Conservation (phyloP, 2,888 invertebrate species). For the Andrena bicolor region DNA sequence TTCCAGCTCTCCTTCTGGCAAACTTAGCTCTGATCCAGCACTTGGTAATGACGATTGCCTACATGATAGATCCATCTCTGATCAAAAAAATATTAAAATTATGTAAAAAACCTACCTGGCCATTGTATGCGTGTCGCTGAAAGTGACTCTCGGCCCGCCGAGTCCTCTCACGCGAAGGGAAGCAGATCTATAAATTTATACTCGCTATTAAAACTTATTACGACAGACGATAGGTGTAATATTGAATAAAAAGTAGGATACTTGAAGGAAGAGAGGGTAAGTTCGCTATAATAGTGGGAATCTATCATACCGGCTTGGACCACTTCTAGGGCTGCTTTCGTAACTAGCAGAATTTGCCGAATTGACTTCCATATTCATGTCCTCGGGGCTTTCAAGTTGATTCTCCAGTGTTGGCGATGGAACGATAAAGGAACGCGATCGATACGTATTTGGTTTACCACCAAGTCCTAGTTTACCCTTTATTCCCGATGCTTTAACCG, state of each 20-base stretch:
- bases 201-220: background rate
- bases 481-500: conserved; percentile 91
- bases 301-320: conserved; percentile 86
- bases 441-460: conserved; percentile 87
- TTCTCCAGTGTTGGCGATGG: conserved; percentile 89
- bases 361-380: conserved; percentile 80
- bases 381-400: conserved; percentile 86
- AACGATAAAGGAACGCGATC: conserved; percentile 92
- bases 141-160: conserved; percentile 87
- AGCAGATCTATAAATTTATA: conserved; percentile 86
- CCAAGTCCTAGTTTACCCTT: conserved; percentile 92
- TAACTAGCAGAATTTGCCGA: conserved; percentile 87
- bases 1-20: conserved; percentile 87
- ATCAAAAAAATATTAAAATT: conserved; percentile 2
- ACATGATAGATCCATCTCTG: conserved; percentile 1
- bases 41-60: conserved; percentile 93
- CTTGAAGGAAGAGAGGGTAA: background rate
- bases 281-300: background rate
- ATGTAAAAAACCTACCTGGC: conserved; percentile 82
- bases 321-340: conserved; percentile 91
- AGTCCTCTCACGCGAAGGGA: conserved; percentile 88
- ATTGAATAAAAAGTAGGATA: background rate
- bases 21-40: conserved; percentile 89
- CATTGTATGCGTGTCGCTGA: conserved; percentile 87
- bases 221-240: too few relatives aligned